Percentiles rank a stretch among this genome's conserved stretches.
phyloP scores from a whole-genome alignment of 2,888 invertebrate genomes.

The Drosophila gaucha region DNA sequence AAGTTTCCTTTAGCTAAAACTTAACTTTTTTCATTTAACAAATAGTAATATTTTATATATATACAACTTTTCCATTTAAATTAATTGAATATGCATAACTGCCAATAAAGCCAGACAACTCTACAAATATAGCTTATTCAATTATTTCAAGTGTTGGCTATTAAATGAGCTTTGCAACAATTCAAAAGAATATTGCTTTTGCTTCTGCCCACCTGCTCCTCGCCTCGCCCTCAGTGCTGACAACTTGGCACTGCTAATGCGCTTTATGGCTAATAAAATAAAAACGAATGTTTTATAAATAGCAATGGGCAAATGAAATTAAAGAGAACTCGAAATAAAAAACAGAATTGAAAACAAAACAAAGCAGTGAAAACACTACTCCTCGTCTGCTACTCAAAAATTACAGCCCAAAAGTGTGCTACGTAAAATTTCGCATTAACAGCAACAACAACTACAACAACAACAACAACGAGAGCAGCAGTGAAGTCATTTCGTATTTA shows the following conservation, averaged over 20 bases:
- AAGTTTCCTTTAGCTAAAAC: background rate
- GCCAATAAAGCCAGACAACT: slow-evolving; percentile 9
- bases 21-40: background rate
- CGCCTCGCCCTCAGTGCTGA: background rate
- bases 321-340: slow-evolving; percentile 36
- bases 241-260: slow-evolving; percentile 42
- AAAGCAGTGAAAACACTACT: slow-evolving; percentile 47
- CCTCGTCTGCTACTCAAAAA: slow-evolving; percentile 43
- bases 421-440: slow-evolving; percentile 68
- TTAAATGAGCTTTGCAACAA: slow-evolving; percentile 7
- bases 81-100: slow-evolving; percentile 8
- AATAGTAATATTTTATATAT: background rate
- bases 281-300: slow-evolving; percentile 75
- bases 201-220: slow-evolving; percentile 18
- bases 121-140: slow-evolving; percentile 22
- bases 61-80: background rate
- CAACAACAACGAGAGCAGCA: slow-evolving; percentile 20
- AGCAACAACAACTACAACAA: slow-evolving; percentile 36
- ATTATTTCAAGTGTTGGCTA: slow-evolving; percentile 32
- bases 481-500: slow-evolving; percentile 74
- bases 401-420: slow-evolving; percentile 56
- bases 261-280: slow-evolving; percentile 60
- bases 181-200: slow-evolving; percentile 23
- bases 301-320: slow-evolving; percentile 69
- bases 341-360: background rate